Base-by-base conservation (phyloP, 30 jellyfish, hydroid and myxozoan species). In the Pseudorhiza aurosa region DNA sequence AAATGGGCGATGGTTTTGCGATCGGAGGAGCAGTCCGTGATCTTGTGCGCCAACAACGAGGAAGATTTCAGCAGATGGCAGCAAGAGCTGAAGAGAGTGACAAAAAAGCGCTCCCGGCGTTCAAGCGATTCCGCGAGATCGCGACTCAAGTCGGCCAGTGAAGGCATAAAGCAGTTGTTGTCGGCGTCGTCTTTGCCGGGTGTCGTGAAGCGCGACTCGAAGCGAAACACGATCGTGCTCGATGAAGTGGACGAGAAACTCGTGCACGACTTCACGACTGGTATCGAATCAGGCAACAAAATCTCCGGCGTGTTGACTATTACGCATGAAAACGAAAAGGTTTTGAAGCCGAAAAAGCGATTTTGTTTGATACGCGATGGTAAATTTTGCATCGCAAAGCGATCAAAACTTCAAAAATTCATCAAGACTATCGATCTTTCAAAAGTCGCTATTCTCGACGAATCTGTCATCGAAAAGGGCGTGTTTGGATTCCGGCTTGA, bases 281-380 rank as follows among this genome's bases (percentile, higher is more conserved):
- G 70, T 19, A 82, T 82, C 39, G 96, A 81, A 25, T 88, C 97
- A 11, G 91, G 94, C 49, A 87, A 73, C 44, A 75, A 70, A 37
- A 71, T 92, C 12, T 92, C 98, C 11, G 98, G 98, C 35, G 39
- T 45, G 35, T 59, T 82, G 27, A 76, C 62, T 32, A 46, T 58
- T 22, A 51, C 84, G 4, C 39, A 49, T 43, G 87, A 30, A 4
- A 57, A 69, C 32, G 85, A 77, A 2, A 78, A 82, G 28, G 31
- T 46, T 25, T 37, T 71, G 29, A 93, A 85, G 67, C 95, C 94
- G 0, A 69, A 77, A 33, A 87, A 90, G 37, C 84, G 99, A 12
- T 81, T 51, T 82, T 94, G 99, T 67, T 37, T 82, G 83, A 94
- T 94, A 24, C 77, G 89, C 7, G 90, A 94, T 30, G 97, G 97